phyloP scores from a whole-genome alignment of 2,888 invertebrate genomes.

The Hedya salicella region DNA sequence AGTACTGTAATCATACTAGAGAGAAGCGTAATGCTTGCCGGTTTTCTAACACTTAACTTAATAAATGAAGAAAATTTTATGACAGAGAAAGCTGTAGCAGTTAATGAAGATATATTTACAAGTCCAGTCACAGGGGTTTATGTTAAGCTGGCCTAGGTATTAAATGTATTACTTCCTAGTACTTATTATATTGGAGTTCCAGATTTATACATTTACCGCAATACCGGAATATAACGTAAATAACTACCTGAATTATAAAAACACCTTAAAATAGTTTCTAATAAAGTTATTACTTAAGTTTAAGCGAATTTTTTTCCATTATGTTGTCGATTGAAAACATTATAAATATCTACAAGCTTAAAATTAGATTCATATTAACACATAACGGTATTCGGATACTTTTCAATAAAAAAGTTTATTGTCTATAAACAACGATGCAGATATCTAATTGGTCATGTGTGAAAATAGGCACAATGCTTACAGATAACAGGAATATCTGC shows the following conservation, averaged over 20 bases:
- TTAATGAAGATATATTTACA: constrained; percentile 24
- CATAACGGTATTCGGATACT: neutral
- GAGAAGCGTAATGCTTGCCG: neutral
- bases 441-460: neutral
- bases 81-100: constrained; percentile 23
- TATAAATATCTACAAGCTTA: too few relatives aligned
- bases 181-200: neutral
- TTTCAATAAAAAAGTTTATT: neutral
- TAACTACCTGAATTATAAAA: too few relatives aligned
- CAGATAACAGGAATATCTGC: constrained; percentile 9
- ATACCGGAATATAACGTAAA: too few relatives aligned
- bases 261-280: neutral
- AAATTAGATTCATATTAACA: neutral
- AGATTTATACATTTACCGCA: too few relatives aligned
- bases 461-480: neutral
- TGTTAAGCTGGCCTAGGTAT: neutral
- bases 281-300: too few relatives aligned
- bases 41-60: constrained; percentile 14
- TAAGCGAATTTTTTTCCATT: too few relatives aligned
- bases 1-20: too few relatives aligned
- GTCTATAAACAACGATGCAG: neutral
- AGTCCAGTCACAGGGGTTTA: neutral
- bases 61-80: constrained; percentile 13
- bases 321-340: too few relatives aligned
- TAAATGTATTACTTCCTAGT: neutral